Percentiles rank a stretch among this genome's conserved stretches.
These are phyloP conservation scores for Cassiopea andromeda DNA, from an alignment of 30 jellyfish, hydroid and myxozoan species.

Conservation along the genomic window DNA sequence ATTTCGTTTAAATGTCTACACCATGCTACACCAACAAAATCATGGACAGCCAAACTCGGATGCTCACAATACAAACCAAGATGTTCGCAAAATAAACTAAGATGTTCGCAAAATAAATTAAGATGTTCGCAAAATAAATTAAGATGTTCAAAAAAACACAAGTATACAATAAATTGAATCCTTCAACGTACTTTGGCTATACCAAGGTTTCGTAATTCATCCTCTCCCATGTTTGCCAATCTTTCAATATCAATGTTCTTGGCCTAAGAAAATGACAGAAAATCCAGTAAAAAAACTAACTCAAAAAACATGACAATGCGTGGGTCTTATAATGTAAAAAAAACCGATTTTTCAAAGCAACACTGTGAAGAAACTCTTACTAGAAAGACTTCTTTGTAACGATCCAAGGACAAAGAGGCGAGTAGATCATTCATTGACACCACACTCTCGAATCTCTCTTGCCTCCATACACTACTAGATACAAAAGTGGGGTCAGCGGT, in stretches of 20 bases:
- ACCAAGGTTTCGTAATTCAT: slow-evolving; percentile 79
- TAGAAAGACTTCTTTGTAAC: slow-evolving; percentile 81
- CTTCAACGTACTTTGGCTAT: slow-evolving; percentile 80
- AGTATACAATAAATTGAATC: neutral
- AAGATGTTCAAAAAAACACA: neutral
- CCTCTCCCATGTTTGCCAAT: slow-evolving; percentile 76
- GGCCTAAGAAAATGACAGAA: slow-evolving; percentile 40
- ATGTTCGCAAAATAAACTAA: too few species aligned
- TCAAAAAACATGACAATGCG: neutral
- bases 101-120: too few species aligned
- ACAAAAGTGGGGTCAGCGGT: slow-evolving; percentile 51
- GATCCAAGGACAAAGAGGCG: slow-evolving; percentile 81
- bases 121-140: too few species aligned
- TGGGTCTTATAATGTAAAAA: neutral
- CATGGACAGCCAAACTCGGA: too few species aligned
- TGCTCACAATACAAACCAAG: too few species aligned
- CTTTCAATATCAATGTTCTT: slow-evolving; percentile 67
- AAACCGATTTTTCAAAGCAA: neutral
- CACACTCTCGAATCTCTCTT: slow-evolving; percentile 85
- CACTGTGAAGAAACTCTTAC: slow-evolving; percentile 19
- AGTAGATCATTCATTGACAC: slow-evolving; percentile 73
- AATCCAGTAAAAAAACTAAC: too few species aligned
- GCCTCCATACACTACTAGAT: slow-evolving; percentile 88
- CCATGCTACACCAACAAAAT: too few species aligned
- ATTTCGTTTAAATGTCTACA: too few species aligned